Evolutionary conservation across 2,113 vertebrate genomes (phyloP).

Genomic region (Tachysurus fulvidraco): DNA sequence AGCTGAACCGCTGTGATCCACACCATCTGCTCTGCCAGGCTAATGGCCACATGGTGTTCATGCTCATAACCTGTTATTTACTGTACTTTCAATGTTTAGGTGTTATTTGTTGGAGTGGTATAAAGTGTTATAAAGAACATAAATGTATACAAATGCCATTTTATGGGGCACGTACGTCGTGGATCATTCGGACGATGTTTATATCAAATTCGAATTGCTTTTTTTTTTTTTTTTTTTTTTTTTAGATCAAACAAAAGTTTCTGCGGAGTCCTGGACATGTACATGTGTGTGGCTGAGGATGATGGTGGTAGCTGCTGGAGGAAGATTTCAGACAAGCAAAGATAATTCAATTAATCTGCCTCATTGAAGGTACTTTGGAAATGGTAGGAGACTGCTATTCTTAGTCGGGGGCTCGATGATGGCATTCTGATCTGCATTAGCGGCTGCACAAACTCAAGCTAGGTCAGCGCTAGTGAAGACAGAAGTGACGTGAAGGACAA

Average conservation of each 20-base stretch:
- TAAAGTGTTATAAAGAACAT: not conserved
- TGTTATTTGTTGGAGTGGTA: not conserved
- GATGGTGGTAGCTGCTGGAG: too few relatives aligned
- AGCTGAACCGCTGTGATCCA: conserved; percentile 23
- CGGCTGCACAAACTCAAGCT: conserved; percentile 6
- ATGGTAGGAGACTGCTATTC: conserved; percentile 6
- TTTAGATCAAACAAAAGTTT: conserved; percentile 4
- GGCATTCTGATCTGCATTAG: conserved; percentile 1
- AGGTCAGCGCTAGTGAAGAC: conserved; percentile 15
- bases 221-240: not conserved
- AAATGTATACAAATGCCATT: not conserved
- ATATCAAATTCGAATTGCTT: not conserved
- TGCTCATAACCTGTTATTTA: conserved; percentile 24
- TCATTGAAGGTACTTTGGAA: not conserved
- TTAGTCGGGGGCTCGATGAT: not conserved
- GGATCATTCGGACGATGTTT: not conserved
- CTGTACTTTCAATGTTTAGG: conserved; percentile 19
- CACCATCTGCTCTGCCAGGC: conserved; percentile 39
- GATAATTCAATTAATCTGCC: conserved; percentile 7
- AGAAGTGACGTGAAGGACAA: conserved; percentile 37
- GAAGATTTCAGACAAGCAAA: not conserved
- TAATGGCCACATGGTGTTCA: conserved; percentile 26
- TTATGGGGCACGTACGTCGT: too few relatives aligned
- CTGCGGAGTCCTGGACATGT: not conserved
- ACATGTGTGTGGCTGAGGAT: not conserved